phyloP scores from a whole-genome alignment of 2,888 invertebrate genomes.

The Nymphalis polychloros region DNA sequence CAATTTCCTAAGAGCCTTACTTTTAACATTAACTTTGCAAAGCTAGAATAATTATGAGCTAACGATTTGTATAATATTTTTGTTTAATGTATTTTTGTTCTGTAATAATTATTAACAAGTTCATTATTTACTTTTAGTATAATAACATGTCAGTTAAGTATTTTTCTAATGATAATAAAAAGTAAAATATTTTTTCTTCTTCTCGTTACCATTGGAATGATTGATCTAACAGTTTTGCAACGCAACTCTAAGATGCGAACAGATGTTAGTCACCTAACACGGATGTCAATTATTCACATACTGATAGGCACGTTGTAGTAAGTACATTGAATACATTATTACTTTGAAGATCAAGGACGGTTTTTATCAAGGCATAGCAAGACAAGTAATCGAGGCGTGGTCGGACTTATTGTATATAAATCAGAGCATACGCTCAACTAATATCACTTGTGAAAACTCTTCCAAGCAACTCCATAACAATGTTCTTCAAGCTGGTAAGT shows the following conservation, averaged over 20 bases:
- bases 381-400: constrained; percentile 67
- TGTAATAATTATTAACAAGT: no score
- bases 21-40: no score
- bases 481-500: constrained; percentile 77
- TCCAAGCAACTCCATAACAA: constrained; percentile 62
- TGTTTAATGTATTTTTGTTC: no score
- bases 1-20: no score
- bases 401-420: constrained; percentile 63
- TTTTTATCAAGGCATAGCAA: constrained; percentile 61
- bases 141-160: no score
- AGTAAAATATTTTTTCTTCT: no score
- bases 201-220: no score
- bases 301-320: constrained; percentile 38
- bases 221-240: neutral
- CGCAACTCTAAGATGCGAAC: constrained; percentile 9
- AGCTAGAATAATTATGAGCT: no score
- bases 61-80: no score
- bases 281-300: constrained; percentile 61
- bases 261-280: constrained; percentile 45
- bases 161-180: no score
- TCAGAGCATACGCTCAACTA: constrained; percentile 44
- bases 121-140: no score
- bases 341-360: constrained; percentile 77
- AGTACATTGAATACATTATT: constrained; percentile 58
- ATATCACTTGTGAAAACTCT: constrained; percentile 70